phyloP scores from a whole-genome alignment of 2,888 invertebrate genomes.

The Orchesella flavescens region DNA sequence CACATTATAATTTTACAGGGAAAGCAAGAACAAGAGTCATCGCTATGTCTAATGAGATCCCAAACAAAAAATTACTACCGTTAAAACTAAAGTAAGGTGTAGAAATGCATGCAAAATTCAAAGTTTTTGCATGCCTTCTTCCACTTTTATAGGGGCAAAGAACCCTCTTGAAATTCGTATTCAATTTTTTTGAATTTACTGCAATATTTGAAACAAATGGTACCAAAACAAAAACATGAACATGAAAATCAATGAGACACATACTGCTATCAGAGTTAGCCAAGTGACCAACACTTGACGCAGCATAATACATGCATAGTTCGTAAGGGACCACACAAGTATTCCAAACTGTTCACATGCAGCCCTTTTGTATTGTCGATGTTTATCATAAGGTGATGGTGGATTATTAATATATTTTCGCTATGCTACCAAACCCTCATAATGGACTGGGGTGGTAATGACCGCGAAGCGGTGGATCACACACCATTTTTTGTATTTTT shows the following conservation, averaged over 20 bases:
- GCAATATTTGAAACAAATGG: conserved; percentile 18
- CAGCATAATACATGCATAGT: conserved; percentile 13
- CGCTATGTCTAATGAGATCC: neutral
- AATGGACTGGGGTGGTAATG: too few relatives aligned
- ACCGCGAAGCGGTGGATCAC: too few relatives aligned
- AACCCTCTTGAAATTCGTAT: neutral
- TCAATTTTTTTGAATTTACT: neutral
- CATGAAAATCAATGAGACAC: neutral
- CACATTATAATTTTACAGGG: too few relatives aligned
- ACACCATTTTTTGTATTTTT: too few relatives aligned
- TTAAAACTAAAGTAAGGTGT: conserved; percentile 14
- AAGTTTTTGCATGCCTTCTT: conserved; percentile 1
- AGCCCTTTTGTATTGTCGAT: neutral
- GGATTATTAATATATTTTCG: neutral
- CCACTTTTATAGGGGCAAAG: neutral
- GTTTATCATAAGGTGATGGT: neutral
- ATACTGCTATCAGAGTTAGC: neutral
- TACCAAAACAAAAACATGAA: neutral
- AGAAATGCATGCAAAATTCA: neutral
- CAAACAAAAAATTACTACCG: neutral
- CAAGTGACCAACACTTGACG: neutral
- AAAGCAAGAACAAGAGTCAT: neutral
- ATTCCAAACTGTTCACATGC: conserved; percentile 15
- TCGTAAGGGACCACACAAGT: conserved; percentile 9
- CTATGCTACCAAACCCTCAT: neutral